Percentiles rank a stretch among this genome's conserved stretches.
Evolutionary conservation across 2,888 invertebrate genomes (phyloP).

Genomic region (Gastracanthus pulcherrimus): DNA sequence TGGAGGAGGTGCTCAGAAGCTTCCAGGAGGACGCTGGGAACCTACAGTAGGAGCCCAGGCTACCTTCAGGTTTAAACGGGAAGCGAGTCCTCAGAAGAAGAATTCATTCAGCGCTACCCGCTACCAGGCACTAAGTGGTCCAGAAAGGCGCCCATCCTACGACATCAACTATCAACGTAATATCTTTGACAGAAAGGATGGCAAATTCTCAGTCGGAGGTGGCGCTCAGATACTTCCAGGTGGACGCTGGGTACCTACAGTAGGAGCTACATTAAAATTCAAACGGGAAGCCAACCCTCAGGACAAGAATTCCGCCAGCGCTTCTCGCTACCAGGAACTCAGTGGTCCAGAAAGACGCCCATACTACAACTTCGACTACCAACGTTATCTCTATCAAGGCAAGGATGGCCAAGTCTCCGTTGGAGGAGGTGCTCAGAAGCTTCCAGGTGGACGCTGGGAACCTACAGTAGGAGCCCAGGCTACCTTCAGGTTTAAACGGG

Average conservation of each 20-base stretch:
- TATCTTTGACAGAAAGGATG: constrained; percentile 58
- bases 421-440: constrained; percentile 58
- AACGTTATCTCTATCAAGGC: constrained; percentile 59
- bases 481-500: constrained; percentile 36
- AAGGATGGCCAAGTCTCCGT: constrained; percentile 60
- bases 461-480: constrained; percentile 61
- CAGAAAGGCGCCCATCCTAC: constrained; percentile 58
- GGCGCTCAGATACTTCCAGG: constrained; percentile 61
- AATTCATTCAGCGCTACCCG: no score
- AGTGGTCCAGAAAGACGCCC: constrained; percentile 60
- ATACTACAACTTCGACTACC: constrained; percentile 57
- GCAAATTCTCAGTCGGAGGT: constrained; percentile 58
- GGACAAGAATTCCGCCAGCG: constrained; percentile 20
- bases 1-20: constrained; percentile 58
- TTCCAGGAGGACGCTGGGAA: constrained; percentile 56
- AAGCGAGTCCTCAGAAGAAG: constrained; percentile 47
- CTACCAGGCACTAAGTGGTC: no score
- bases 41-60: constrained; percentile 61
- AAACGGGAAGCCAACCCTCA: constrained; percentile 10
- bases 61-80: constrained; percentile 42
- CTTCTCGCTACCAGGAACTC: constrained; percentile 52
- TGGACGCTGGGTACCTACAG: constrained; percentile 7
- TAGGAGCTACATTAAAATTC: not conserved
- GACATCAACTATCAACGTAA: constrained; percentile 61
- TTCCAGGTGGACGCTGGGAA: constrained; percentile 56